These are phyloP conservation scores for Chloroceryle aenea DNA, from an alignment of 2,113 vertebrate species.

Conservation along the genomic window DNA sequence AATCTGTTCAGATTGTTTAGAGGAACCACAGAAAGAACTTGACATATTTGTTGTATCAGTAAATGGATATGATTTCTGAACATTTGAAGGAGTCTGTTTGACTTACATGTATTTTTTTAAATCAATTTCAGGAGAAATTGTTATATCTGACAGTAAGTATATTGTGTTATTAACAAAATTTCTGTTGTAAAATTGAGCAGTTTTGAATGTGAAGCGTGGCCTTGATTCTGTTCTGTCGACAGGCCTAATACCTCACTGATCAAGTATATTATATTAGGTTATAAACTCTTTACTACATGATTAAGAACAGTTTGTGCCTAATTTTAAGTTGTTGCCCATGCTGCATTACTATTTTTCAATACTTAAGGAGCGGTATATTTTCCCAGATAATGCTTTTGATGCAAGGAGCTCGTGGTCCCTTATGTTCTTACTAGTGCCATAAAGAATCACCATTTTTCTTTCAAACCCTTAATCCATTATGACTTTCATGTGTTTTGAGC, in stretches of 20 bases:
- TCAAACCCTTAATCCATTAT: background rate
- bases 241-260: background rate
- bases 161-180: background rate
- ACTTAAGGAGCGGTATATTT: background rate
- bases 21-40: background rate
- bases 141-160: background rate
- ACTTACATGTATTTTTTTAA: accelerated
- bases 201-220: background rate
- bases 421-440: background rate
- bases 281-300: background rate
- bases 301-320: background rate
- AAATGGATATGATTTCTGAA: no score
- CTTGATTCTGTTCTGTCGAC: background rate
- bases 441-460: background rate
- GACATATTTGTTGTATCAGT: background rate
- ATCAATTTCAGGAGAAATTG: background rate
- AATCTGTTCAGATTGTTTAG: background rate
- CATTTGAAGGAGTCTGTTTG: background rate
- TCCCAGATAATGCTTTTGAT: background rate
- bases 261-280: background rate
- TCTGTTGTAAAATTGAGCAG: background rate
- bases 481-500: background rate
- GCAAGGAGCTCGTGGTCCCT: background rate
- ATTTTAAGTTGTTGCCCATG: background rate
- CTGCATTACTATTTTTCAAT: background rate